phyloP scores from a whole-genome alignment of 1,140 invertebrate species.

The Listronotus oregonensis region DNA sequence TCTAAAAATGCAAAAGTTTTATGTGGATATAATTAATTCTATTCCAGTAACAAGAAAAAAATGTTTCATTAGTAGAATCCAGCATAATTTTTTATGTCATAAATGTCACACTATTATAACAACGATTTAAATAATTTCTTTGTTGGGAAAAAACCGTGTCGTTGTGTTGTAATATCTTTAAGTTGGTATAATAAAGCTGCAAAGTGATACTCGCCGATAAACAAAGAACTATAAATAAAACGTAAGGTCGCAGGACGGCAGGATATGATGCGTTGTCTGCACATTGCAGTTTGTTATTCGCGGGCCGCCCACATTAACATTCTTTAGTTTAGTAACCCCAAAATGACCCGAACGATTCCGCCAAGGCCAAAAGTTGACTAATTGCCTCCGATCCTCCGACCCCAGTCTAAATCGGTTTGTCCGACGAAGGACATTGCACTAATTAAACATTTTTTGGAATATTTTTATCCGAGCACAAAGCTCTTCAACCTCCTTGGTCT shows the following conservation, averaged over 20 bases:
- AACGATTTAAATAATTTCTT: conserved; percentile 5
- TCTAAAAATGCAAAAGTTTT: too few relatives aligned
- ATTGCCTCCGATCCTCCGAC: conserved; percentile 11
- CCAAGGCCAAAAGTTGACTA: conserved; percentile 36
- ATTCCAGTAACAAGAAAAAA: too few relatives aligned
- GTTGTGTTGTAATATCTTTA: conserved; percentile 21
- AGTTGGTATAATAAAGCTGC: conserved; percentile 23
- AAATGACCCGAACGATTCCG: conserved; percentile 37
- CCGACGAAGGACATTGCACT: conserved; percentile 35
- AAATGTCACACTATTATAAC: too few relatives aligned
- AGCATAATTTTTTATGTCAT: too few relatives aligned
- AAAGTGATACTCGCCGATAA: conserved; percentile 35
- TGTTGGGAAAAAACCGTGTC: conserved; percentile 10
- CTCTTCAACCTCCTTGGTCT: too few relatives aligned
- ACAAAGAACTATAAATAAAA: conserved; percentile 42
- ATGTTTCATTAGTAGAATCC: too few relatives aligned
- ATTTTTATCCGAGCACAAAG: too few relatives aligned
- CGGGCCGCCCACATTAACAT: conserved; percentile 41
- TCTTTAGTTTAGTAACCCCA: conserved; percentile 43
- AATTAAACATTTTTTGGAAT: not conserved
- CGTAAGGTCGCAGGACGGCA: conserved; percentile 33
- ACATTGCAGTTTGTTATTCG: conserved; percentile 41
- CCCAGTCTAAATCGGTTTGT: conserved; percentile 28
- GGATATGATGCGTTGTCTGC: conserved; percentile 41
- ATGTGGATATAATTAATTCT: too few relatives aligned